Percentiles rank a stretch among this genome's conserved stretches.
phyloP scores from a whole-genome alignment of 1,140 invertebrate species.

The Melanaphis sacchari region DNA sequence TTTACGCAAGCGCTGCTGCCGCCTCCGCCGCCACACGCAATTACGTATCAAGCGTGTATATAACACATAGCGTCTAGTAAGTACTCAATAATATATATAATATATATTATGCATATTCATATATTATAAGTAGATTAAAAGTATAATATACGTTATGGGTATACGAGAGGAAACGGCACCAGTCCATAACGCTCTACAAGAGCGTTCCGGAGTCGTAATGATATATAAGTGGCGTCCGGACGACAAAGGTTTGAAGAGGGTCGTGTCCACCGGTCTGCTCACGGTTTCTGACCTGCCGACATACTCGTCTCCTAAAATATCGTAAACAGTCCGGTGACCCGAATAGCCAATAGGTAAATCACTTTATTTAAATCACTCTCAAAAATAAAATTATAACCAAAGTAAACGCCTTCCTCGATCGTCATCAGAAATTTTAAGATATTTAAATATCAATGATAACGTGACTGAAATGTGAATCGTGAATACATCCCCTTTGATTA shows the following conservation, averaged over 20 bases:
- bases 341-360: neutral
- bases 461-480: neutral
- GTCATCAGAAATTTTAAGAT: neutral
- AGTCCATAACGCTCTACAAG: neutral
- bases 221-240: neutral
- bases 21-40: too few relatives aligned
- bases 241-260: constrained; percentile 3
- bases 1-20: neutral
- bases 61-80: too few relatives aligned
- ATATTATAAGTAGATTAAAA: too few relatives aligned
- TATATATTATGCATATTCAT: too few relatives aligned
- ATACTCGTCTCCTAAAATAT: neutral
- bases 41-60: neutral
- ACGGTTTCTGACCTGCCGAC: neutral
- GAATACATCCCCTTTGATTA: too few relatives aligned
- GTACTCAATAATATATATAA: too few relatives aligned
- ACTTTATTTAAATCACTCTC: neutral
- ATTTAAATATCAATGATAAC: neutral
- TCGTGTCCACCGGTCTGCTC: neutral
- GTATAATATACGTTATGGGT: neutral
- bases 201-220: neutral
- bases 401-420: neutral
- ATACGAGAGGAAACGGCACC: neutral
- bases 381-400: neutral
- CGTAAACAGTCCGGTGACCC: neutral